Percentiles rank a stretch among this genome's conserved stretches.
These are phyloP conservation scores for Porites lobata DNA, from an alignment of 92 coral and sea anemone genomes.

Conservation along the genomic window DNA sequence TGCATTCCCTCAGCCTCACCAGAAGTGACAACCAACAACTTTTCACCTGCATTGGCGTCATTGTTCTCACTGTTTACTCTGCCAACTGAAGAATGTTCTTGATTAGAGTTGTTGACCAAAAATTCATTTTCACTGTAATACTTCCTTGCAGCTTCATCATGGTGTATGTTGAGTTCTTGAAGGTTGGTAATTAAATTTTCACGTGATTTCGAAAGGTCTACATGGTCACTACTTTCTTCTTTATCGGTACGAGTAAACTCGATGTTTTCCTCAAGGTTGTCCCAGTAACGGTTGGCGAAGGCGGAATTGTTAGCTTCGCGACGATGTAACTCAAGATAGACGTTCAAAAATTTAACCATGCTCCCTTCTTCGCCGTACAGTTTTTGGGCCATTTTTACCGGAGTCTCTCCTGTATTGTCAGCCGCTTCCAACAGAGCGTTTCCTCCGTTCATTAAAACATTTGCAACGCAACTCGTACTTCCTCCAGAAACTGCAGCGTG, in stretches of 20 bases:
- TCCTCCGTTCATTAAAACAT: constrained; percentile 77
- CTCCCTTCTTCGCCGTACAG: constrained; percentile 39
- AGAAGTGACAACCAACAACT: constrained; percentile 18
- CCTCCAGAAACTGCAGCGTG: constrained; percentile 82
- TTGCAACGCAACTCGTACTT: constrained; percentile 61
- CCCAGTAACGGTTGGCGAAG: constrained; percentile 34
- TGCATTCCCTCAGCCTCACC: neutral
- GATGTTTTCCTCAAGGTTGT: constrained; percentile 44
- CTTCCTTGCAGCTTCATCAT: neutral
- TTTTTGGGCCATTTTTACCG: constrained; percentile 60
- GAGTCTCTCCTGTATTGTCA: constrained; percentile 63
- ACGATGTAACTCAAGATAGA: constrained; percentile 61
- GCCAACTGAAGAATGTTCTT: constrained; percentile 10
- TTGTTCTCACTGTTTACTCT: constrained; percentile 38
- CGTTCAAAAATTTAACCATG: constrained; percentile 61
- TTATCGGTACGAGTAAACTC: constrained; percentile 4
- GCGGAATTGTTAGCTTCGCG: constrained; percentile 31
- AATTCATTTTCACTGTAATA: neutral
- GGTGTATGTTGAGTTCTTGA: neutral
- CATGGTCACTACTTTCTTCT: constrained; percentile 5
- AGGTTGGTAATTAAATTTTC: constrained; percentile 9
- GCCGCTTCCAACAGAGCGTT: constrained; percentile 60
- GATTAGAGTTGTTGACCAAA: neutral
- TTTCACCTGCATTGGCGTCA: constrained; percentile 24
- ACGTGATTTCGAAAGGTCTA: neutral